Evolutionary conservation across 1,140 invertebrate genomes (phyloP), one percentile per base, ranked within the genome.

Genomic region (Lepidurus couesii): DNA sequence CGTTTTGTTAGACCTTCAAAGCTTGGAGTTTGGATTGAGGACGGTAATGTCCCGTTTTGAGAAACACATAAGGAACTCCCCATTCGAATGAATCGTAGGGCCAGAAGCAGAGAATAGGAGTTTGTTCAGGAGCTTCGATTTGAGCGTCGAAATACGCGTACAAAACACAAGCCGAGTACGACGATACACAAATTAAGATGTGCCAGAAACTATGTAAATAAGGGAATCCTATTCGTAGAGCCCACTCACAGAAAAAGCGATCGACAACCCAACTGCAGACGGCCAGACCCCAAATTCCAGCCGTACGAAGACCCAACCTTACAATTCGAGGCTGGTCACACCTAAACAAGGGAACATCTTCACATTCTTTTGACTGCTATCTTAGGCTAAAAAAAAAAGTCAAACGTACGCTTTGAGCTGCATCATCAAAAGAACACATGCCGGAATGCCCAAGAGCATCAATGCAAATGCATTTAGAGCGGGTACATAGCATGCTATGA

Each of bases 121-220:
- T 65, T 16, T 65, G 53, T 65, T 65, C 53, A 7, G 53, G 53
- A 7, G 53, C 86, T 82, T 92, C 90, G 74, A 90, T 89, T 77
- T 88, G 87, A 0, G 92, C 92, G 81, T 91, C 90, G 84, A 93
- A 92, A 83, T 92, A 93, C 0, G 92, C 91, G 83, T 91, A 92
- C 0, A 93, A 86, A 26, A 93, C 92, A 45, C 91, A 86, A 9
- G 90, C 90, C 8, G 90, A 90, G 79, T 93, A 93, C 74, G 90
- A 89, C 0, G 91, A 89, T 73, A 93, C 91, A 81, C 92, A 93
- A 81, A 93, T 93, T 65, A 93, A 88, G 24, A 93, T 86, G 84
- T 94, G 92, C 92, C 92, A 94, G 8, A 93, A 86, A 16, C 90
- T 91, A 84, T 94, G 92, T 81, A 93, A 86, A 85, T 93, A 93